Conservation (phyloP, 2,888 invertebrate species). For the Cremastinae sp. region DNA sequence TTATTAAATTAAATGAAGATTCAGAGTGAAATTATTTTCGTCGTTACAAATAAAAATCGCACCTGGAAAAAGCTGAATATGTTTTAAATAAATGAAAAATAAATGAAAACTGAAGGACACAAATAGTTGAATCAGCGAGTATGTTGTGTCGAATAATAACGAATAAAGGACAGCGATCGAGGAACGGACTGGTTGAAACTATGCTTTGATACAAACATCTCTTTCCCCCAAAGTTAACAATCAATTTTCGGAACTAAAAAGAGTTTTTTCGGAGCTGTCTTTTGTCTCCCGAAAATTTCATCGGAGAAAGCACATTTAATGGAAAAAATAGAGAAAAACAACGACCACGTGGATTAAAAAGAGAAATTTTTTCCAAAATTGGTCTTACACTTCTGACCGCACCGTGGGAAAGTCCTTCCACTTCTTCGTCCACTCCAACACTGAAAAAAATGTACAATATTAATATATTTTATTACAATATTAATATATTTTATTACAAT, state of each 20-base stretch:
- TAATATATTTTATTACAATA: too few relatives aligned
- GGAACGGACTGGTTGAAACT: slow-evolving; percentile 4
- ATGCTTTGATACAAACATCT: not conserved
- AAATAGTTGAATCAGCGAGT: too few relatives aligned
- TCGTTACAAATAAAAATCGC: too few relatives aligned
- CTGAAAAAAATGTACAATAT: slow-evolving; percentile 82
- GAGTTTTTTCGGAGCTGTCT: slow-evolving; percentile 8
- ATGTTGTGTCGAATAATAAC: too few relatives aligned
- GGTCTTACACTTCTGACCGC: slow-evolving; percentile 92
- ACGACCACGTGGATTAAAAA: slow-evolving; percentile 23
- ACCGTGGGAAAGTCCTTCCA: slow-evolving; percentile 91
- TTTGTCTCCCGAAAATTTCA: slow-evolving; percentile 2
- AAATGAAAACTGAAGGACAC: too few relatives aligned
- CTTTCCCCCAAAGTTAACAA: not conserved
- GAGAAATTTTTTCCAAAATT: slow-evolving; percentile 19
- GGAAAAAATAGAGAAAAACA: not conserved
- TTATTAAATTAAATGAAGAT: too few relatives aligned
- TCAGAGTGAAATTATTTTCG: too few relatives aligned
- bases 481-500: too few relatives aligned
- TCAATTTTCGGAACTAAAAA: slow-evolving; percentile 2
- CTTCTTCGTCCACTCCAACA: slow-evolving; percentile 94
- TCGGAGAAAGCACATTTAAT: slow-evolving; percentile 7
- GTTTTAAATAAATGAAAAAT: too few relatives aligned
- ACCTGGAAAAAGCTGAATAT: too few relatives aligned
- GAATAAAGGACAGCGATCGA: not conserved